phyloP scores from a whole-genome alignment of 2,888 invertebrate genomes.

The Oscheius myriophilus region DNA sequence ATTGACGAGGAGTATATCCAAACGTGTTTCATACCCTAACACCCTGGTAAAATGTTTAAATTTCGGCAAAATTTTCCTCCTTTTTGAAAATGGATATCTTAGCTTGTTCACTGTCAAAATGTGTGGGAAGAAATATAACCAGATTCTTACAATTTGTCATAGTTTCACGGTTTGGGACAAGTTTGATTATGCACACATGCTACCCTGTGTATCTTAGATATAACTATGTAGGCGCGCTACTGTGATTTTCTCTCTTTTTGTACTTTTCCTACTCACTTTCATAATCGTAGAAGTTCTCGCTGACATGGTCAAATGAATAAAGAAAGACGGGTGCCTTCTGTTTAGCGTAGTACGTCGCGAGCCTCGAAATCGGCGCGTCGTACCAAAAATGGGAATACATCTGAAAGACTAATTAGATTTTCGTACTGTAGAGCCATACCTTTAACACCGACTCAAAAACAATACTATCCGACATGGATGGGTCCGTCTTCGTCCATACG shows the following conservation, averaged over 20 bases:
- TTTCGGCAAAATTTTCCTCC: no score
- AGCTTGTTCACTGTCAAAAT: no score
- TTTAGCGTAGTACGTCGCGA: conserved; percentile 65
- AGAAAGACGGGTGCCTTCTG: conserved; percentile 65
- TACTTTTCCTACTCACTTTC: conserved; percentile 50
- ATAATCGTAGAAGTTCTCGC: conserved; percentile 69
- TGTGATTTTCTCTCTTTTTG: no score
- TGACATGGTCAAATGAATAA: conserved; percentile 71
- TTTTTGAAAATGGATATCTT: no score
- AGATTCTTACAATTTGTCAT: neutral
- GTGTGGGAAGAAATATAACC: neutral
- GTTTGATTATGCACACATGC: no score
- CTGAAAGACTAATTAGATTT: conserved; percentile 44
- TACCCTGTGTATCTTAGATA: no score
- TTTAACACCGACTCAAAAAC: conserved; percentile 66
- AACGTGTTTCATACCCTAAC: no score
- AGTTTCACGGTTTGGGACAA: neutral
- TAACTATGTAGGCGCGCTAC: no score
- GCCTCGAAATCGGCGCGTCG: conserved; percentile 68
- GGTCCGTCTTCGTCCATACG: conserved; percentile 65
- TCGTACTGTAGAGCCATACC: conserved; percentile 37
- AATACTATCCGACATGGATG: conserved; percentile 54
- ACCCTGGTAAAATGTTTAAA: no score
- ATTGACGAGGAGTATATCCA: no score
- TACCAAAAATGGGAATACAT: conserved; percentile 71